phyloP scores from a whole-genome alignment of 2,888 invertebrate species.

The Gnatocerus cornutus region DNA sequence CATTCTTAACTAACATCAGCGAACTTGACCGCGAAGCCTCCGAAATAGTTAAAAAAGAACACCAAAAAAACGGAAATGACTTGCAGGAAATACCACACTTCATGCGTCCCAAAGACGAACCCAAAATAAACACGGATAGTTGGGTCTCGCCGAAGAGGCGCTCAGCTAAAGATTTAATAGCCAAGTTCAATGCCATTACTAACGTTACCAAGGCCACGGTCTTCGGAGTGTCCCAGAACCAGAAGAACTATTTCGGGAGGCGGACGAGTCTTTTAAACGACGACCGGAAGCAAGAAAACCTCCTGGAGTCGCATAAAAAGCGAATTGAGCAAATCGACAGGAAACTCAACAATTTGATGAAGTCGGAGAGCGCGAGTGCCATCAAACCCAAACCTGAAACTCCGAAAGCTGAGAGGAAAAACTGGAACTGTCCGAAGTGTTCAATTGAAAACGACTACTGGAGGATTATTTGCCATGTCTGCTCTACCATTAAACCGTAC shows the following conservation, averaged over 20 bases:
- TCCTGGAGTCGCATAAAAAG: slow-evolving; percentile 62
- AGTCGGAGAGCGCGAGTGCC: slow-evolving; percentile 67
- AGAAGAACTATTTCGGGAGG: slow-evolving; percentile 64
- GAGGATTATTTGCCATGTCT: slow-evolving; percentile 78
- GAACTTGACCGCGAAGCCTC: slow-evolving; percentile 86
- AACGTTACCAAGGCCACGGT: slow-evolving; percentile 74
- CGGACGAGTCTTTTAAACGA: slow-evolving; percentile 59
- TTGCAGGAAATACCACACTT: slow-evolving; percentile 67
- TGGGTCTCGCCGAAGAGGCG: slow-evolving; percentile 66
- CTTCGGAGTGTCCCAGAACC: slow-evolving; percentile 66
- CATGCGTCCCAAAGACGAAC: slow-evolving; percentile 67
- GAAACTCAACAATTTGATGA: slow-evolving; percentile 62
- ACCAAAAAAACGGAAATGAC: slow-evolving; percentile 53
- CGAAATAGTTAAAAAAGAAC: slow-evolving; percentile 77
- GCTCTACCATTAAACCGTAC: slow-evolving; percentile 73
- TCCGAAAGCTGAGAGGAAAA: slow-evolving; percentile 65
- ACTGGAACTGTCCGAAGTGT: slow-evolving; percentile 77
- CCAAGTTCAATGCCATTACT: slow-evolving; percentile 78
- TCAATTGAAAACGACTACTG: slow-evolving; percentile 76
- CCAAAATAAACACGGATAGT: slow-evolving; percentile 61
- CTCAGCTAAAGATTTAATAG: slow-evolving; percentile 74
- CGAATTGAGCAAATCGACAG: slow-evolving; percentile 62
- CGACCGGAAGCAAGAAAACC: slow-evolving; percentile 61
- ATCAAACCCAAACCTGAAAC: slow-evolving; percentile 61
- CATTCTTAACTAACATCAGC: slow-evolving; percentile 82